A percentile compares a stretch with the other conserved stretches of the same genome.
These are phyloP conservation scores for Drosophila rufa DNA, from an alignment of 1,140 invertebrate genomes.

Conservation along the genomic window DNA sequence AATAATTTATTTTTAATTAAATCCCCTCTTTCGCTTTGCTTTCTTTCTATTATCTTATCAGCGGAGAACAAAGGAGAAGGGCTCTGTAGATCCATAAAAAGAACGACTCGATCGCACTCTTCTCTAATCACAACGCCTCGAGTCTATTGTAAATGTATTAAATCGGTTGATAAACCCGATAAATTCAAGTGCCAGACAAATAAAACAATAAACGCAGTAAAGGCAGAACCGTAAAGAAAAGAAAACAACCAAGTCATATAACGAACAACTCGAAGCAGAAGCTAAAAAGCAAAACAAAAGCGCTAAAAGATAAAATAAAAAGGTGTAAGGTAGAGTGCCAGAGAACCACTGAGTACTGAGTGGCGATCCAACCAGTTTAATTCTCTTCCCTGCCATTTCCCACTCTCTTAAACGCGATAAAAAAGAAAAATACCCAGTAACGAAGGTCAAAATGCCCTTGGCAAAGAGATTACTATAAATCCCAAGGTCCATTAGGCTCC, in stretches of 20 bases:
- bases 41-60: conserved; percentile 16
- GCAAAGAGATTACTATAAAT: conserved; percentile 1
- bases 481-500: neutral
- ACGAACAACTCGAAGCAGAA: conserved; percentile 46
- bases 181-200: conserved; percentile 58
- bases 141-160: conserved; percentile 54
- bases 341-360: conserved; percentile 26
- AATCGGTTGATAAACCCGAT: conserved; percentile 66
- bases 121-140: conserved; percentile 21
- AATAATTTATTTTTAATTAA: conserved; percentile 29
- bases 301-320: conserved; percentile 52
- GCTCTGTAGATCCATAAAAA: conserved; percentile 36
- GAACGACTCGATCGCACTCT: conserved; percentile 6
- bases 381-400: conserved; percentile 18
- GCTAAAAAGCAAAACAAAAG: conserved; percentile 74
- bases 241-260: conserved; percentile 21
- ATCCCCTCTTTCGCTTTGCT: neutral
- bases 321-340: conserved; percentile 15
- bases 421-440: neutral
- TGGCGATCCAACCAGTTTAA: conserved; percentile 34
- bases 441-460: conserved; percentile 40
- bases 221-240: neutral
- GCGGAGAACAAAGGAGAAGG: conserved; percentile 1
- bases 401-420: conserved; percentile 2
- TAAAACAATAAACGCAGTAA: conserved; percentile 40